Conservation (phyloP, 23 tunicate species). For the Halocynthia aurantium region DNA sequence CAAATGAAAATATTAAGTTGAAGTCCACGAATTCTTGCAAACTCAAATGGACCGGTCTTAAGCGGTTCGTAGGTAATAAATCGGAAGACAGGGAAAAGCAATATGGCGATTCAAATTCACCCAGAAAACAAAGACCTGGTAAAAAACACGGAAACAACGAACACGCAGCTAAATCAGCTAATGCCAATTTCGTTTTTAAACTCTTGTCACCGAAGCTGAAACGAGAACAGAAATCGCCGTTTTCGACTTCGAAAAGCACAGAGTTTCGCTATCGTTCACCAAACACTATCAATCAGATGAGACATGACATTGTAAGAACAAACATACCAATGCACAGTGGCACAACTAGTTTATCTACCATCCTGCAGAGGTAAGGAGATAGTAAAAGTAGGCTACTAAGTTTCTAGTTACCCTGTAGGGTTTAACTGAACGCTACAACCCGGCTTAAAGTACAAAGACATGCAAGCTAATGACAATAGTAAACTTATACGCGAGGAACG, state of each 20-base stretch:
- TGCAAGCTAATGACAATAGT: no score
- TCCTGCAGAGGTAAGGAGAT: no score
- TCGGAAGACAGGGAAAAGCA: slow-evolving; percentile 1
- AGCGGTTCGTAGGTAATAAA: slow-evolving; percentile 22
- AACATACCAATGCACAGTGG: not conserved
- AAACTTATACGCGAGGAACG: no score
- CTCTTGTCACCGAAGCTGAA: slow-evolving; percentile 34
- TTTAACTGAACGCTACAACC: no score
- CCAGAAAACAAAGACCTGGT: not conserved
- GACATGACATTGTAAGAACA: slow-evolving; percentile 9
- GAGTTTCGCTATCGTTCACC: slow-evolving; percentile 12
- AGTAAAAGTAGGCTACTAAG: no score
- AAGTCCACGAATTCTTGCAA: slow-evolving; percentile 8
- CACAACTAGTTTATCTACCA: no score
- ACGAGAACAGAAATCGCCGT: slow-evolving; percentile 11
- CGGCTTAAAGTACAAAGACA: no score
- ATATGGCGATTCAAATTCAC: not conserved
- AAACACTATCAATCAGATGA: not conserved
- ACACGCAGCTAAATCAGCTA: not conserved
- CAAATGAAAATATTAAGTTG: not conserved
- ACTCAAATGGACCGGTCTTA: slow-evolving; percentile 40
- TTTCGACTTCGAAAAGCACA: not conserved
- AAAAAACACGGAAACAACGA: not conserved
- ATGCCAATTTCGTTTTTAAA: slow-evolving; percentile 31
- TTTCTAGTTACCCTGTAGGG: no score